Conservation (phyloP, 2,797 vertebrate species). For the Parauchenoglanis ngamensis region DNA sequence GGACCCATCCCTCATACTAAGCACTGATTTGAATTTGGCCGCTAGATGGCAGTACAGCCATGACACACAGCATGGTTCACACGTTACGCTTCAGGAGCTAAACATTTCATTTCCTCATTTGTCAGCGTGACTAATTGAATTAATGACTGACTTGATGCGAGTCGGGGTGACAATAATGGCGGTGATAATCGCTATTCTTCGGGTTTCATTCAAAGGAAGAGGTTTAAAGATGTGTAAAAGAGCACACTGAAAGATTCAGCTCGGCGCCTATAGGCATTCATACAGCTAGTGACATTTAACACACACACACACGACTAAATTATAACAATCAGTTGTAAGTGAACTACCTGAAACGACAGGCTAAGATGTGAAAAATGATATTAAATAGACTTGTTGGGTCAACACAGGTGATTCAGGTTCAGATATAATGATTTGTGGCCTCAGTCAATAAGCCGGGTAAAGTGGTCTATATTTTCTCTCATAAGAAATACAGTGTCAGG, state of each 20-base stretch:
- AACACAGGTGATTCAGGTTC: not conserved
- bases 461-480: not conserved
- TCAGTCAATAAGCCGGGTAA: not conserved
- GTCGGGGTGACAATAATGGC: not conserved
- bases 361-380: not conserved
- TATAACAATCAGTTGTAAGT: not conserved
- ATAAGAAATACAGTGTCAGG: not conserved
- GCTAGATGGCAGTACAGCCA: constrained; percentile 44
- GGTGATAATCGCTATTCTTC: not conserved
- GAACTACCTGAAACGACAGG: not conserved
- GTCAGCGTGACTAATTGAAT: not conserved
- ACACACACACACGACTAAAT: not conserved
- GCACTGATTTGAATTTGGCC: not conserved
- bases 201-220: not conserved
- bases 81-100: not conserved
- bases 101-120: constrained; percentile 16
- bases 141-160: not conserved
- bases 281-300: not conserved
- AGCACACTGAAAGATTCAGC: not conserved
- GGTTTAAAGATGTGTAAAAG: not conserved
- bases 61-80: not conserved
- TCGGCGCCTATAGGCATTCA: not conserved
- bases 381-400: not conserved
- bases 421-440: not conserved
- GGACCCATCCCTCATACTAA: not conserved